Evolutionary conservation across 2,888 invertebrate species (phyloP), one percentile per base, ranked within the genome.

Genomic region (Cartodere bifasciata): DNA sequence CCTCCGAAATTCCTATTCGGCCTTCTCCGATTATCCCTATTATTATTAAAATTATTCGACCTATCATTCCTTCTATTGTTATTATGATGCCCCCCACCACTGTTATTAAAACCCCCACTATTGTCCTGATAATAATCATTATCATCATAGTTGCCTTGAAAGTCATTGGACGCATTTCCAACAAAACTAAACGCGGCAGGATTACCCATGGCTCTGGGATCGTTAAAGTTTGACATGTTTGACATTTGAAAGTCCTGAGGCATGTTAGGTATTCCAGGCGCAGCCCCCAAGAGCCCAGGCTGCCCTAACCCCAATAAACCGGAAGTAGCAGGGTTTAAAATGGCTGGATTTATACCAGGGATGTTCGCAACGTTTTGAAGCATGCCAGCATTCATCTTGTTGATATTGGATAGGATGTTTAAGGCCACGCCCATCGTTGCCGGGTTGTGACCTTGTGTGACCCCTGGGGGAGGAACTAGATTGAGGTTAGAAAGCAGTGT

Each of bases 401-500:
- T 46, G 11, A 55, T 44, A 28, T 46, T 56, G 12, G 53, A 45
- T 7, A 60, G 38, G 16, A 71, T 56, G 28, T 50, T 52, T 24
- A 56, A 30, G 3, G 67, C 58, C 23, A 63, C 57, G 55, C 65
- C 63, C 9, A 60, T 51, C 9, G 56, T 49, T 41, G 62, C 60
- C 4, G 60, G 41, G 56, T 63, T 33, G 55, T 62, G 29, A 28
- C 39, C 40, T 30, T 37, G 28, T 14, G 23, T 28, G 23, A 15
- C 44, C 4, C 42, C 43, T 10, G 46, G 45, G 25, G 34, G 44
- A 23, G 56, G 46, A 31, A 56, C 43, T 22, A 59, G 36, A 10
- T 74, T 74, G 38, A 79, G 58, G 53, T 72, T 74, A 3, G 67
- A 63, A 37, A 79, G 64, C 45, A 79, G 71, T 44, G 64, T 69